These are phyloP conservation scores for Sebastes minor DNA, from an alignment of 2,797 vertebrate genomes.

Conservation along the genomic window DNA sequence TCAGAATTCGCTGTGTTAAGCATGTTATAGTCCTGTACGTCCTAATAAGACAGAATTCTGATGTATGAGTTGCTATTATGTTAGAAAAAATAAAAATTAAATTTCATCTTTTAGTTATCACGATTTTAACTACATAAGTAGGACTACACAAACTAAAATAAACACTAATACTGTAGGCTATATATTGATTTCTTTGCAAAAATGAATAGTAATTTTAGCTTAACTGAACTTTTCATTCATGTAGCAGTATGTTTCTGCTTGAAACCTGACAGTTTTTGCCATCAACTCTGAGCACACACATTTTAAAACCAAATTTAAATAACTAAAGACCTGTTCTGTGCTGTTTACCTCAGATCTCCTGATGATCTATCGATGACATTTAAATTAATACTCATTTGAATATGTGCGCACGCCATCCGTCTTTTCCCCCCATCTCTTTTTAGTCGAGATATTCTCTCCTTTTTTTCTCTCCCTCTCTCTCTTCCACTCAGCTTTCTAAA, in stretches of 20 bases:
- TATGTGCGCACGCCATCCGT: neutral
- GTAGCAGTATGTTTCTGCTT: neutral
- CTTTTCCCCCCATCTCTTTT: neutral
- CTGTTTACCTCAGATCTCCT: conserved; percentile 26
- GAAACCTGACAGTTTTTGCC: neutral
- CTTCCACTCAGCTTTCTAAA: conserved; percentile 3
- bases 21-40: too few species aligned
- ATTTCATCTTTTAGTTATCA: neutral
- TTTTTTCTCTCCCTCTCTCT: neutral
- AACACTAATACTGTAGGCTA: neutral
- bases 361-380: conserved; percentile 34
- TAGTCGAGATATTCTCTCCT: neutral
- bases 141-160: neutral
- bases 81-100: too few species aligned
- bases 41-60: too few species aligned
- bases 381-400: conserved; percentile 53
- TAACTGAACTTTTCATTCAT: neutral
- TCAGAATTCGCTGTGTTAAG: too few species aligned
- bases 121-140: neutral
- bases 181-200: neutral
- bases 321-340: conserved; percentile 3
- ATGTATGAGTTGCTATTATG: neutral
- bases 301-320: conserved; percentile 10
- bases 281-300: neutral
- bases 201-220: rapidly evolving